These are phyloP conservation scores for Festucalex cinctus DNA, from an alignment of 2,113 vertebrate species.

Conservation along the genomic window DNA sequence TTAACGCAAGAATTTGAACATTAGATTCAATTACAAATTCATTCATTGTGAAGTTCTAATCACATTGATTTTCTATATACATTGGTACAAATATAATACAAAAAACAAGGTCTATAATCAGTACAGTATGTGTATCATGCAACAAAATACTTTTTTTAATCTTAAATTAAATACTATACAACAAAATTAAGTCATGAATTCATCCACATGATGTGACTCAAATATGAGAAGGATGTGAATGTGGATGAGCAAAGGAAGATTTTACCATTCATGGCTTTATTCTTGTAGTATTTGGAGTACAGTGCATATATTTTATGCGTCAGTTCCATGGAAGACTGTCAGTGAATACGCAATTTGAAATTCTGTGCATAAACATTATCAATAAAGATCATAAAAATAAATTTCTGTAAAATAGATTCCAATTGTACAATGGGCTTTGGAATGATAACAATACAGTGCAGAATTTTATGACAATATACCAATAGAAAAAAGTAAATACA, in stretches of 20 bases:
- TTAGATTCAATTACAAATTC: too few species aligned
- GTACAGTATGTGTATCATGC: not conserved
- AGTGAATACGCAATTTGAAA: not conserved
- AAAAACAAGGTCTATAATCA: not conserved
- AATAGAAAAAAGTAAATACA: not conserved
- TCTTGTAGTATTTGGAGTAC: too few species aligned
- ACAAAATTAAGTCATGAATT: not conserved
- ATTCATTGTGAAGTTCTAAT: too few species aligned
- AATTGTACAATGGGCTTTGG: not conserved
- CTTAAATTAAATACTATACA: not conserved
- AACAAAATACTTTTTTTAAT: not conserved
- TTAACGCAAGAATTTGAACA: too few species aligned
- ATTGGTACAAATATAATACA: not conserved
- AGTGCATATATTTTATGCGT: not conserved
- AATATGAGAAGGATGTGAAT: too few species aligned
- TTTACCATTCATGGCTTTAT: too few species aligned
- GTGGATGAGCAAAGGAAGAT: too few species aligned
- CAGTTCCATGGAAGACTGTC: not conserved
- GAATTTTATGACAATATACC: not conserved
- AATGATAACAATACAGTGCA: not conserved
- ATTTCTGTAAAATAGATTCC: not conserved
- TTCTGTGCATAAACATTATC: not conserved
- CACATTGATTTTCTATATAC: not conserved
- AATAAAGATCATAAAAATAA: not conserved
- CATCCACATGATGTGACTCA: not conserved